Evolutionary conservation across 2,888 invertebrate species (phyloP), one percentile per base, ranked within the genome.

Genomic region (Platycheirus rosarum): DNA sequence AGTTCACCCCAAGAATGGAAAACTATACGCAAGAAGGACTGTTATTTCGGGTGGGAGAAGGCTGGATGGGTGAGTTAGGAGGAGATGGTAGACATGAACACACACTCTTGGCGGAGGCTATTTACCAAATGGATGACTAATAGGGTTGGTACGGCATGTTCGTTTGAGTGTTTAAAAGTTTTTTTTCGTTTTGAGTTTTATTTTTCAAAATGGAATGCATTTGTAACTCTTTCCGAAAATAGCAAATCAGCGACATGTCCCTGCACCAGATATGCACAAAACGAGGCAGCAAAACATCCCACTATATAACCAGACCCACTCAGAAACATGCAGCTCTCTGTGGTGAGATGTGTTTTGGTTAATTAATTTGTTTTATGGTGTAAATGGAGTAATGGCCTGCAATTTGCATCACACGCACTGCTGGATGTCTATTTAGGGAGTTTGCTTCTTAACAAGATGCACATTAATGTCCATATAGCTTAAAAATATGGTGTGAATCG

Each of bases 361-460:
- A 80, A 80, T 80, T 80, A 80, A 76, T 75, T 76, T 71, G 65
- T 80, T 80, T 80, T 80, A 80, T 80, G 70, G 75, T 76, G 80
- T 76, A 75, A 75, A 75, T 71, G 80, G 80, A 80, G 80, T 80
- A 80, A 80, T 80, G 76, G 75, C 51, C 66, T 53, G 70, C 60
- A 70, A 80, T 80, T 80, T 70, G 76, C 75, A 62, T 66, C 70
- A 70, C 80, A 57, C 51, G 80, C 75, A 70, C 46, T 44, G 71
- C 32, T 71, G 71, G 46, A 32, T 44, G 14, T 51, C 71, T 78
- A 78, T 78, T 78, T 78, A 71, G 37, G 66, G 66, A 46, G 55
- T 42, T 46, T 48, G 46, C 32, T 46, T 35, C 37, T 68, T 69
- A 74, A 74, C 79, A 63, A 79, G 74, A 68, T 62, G 44, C 5